Evolutionary conservation across 1,140 invertebrate genomes (phyloP).

Genomic region (Lethrus apterus): DNA sequence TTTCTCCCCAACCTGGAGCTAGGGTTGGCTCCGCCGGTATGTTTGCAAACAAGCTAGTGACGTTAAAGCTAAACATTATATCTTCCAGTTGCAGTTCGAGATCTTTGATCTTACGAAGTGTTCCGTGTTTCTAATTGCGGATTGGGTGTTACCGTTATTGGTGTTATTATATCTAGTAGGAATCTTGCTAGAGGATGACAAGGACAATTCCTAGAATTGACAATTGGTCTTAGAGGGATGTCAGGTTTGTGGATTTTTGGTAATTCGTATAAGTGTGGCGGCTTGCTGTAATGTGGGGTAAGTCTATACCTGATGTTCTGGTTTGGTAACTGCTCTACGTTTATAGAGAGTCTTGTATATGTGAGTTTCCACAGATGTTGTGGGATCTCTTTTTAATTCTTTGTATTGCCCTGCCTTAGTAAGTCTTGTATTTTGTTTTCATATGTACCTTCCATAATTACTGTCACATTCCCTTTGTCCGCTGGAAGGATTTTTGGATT

Average conservation of each 20-base stretch:
- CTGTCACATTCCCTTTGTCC: not conserved
- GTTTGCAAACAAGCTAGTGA: constrained; percentile 20
- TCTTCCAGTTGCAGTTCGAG: constrained; percentile 1
- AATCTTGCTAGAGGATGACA: constrained; percentile 9
- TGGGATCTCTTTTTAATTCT: constrained; percentile 2
- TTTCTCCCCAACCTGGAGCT: not conserved
- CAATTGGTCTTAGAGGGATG: constrained; percentile 18
- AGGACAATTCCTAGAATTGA: constrained; percentile 15
- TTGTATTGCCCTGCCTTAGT: constrained; percentile 2
- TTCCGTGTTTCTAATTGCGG: constrained; percentile 15
- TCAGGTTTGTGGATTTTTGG: constrained; percentile 22
- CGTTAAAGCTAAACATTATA: constrained; percentile 20
- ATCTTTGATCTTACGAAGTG: constrained; percentile 12
- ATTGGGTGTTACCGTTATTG: not conserved
- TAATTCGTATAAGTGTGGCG: constrained; percentile 21
- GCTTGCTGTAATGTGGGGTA: constrained; percentile 8
- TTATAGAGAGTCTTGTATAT: not conserved
- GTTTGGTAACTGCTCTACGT: constrained; percentile 1
- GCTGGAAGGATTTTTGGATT: constrained; percentile 2
- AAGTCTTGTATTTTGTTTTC: constrained; percentile 8
- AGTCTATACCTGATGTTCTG: not conserved
- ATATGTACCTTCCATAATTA: constrained; percentile 4
- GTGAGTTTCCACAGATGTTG: constrained; percentile 1
- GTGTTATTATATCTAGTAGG: constrained; percentile 3
- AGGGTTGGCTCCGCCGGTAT: not conserved